Conservation (phyloP, 2,888 invertebrate genomes). For the Aethes cnicana region DNA sequence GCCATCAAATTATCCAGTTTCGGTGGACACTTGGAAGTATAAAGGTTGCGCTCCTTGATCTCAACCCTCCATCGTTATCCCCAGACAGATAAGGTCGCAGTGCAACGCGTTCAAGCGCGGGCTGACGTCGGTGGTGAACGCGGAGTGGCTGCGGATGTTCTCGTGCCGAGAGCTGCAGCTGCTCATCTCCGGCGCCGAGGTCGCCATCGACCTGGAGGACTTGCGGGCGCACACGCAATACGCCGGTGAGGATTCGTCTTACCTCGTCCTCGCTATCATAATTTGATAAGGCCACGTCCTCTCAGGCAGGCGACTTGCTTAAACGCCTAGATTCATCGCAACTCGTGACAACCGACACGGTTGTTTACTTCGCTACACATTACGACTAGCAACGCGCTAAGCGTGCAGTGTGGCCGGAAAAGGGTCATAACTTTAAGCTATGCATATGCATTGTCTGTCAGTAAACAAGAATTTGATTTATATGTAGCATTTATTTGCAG, state of each 20-base stretch:
- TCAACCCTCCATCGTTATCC: slow-evolving; percentile 15
- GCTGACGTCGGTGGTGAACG: slow-evolving; percentile 93
- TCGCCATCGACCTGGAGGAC: slow-evolving; percentile 96
- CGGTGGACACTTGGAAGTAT: no score
- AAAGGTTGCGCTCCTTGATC: no score
- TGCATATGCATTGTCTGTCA: no score
- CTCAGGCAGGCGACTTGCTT: background rate
- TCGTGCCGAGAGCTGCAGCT: slow-evolving; percentile 95
- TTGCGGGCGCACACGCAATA: slow-evolving; percentile 94
- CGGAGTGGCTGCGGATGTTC: slow-evolving; percentile 97
- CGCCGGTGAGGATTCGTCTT: slow-evolving; percentile 78
- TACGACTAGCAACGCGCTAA: no score
- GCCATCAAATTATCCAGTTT: no score
- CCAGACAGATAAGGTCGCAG: slow-evolving; percentile 90
- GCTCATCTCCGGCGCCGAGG: slow-evolving; percentile 97
- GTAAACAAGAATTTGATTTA: no score
- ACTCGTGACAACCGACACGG: background rate
- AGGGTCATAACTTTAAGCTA: no score
- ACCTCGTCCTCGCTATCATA: no score
- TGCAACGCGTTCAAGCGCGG: slow-evolving; percentile 95
- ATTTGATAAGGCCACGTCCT: no score
- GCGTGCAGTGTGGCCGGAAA: no score
- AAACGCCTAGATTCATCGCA: background rate
- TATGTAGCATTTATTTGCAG: background rate
- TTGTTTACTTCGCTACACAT: no score